Evolutionary conservation across 2,888 invertebrate species (phyloP).

Genomic region (Nemurella pictetii): DNA sequence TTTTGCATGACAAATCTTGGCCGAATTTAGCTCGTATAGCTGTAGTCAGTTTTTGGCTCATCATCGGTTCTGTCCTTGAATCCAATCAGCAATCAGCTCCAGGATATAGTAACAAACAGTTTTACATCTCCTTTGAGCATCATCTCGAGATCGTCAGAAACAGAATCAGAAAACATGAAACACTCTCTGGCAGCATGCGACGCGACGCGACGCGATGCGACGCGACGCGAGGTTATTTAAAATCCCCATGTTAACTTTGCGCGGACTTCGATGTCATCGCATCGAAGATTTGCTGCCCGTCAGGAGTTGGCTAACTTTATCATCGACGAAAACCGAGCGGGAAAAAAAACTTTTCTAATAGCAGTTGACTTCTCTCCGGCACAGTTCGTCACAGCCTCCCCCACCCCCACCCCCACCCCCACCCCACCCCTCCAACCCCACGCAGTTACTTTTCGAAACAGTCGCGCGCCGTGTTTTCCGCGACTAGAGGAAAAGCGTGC

Average conservation of each 20-base stretch:
- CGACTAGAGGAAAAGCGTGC: background rate
- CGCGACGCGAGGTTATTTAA: background rate
- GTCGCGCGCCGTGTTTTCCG: background rate
- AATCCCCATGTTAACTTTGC: too few species aligned
- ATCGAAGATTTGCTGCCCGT: constrained; percentile 20
- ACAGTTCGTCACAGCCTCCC: background rate
- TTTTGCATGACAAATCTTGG: too few species aligned
- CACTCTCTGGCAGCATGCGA: too few species aligned
- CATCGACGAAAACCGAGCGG: constrained; percentile 28
- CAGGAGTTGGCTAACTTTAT: constrained; percentile 34
- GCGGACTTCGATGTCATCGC: background rate
- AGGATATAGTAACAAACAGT: too few species aligned
- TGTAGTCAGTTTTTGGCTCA: too few species aligned
- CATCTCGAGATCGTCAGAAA: too few species aligned
- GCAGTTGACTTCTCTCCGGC: constrained; percentile 14
- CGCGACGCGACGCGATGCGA: too few species aligned
- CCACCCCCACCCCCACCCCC: background rate
- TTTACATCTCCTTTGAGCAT: too few species aligned
- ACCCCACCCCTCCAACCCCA: background rate
- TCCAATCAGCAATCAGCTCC: too few species aligned
- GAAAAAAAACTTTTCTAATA: constrained; percentile 38
- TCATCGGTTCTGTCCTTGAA: too few species aligned
- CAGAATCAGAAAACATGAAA: too few species aligned
- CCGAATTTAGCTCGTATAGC: too few species aligned
- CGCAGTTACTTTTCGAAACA: background rate